Conservation (phyloP, 2,888 invertebrate species). For the Microctonus hyperodae region DNA sequence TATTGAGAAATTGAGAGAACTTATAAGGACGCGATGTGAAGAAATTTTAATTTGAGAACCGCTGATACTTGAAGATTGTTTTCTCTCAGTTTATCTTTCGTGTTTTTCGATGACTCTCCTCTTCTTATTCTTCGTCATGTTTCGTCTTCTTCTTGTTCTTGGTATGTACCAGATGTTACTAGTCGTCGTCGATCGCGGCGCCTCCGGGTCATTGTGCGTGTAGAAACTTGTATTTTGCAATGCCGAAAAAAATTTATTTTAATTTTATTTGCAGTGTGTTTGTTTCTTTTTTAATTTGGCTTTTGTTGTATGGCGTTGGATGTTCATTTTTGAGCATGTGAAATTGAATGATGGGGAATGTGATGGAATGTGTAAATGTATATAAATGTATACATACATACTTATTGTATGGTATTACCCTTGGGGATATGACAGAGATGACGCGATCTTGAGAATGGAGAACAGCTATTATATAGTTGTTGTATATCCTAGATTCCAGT, state of each 20-base stretch:
- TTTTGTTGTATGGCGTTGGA: background rate
- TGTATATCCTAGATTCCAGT: constrained; percentile 1
- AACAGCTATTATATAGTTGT: constrained; percentile 16
- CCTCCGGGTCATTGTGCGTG: constrained; percentile 20
- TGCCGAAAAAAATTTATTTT: background rate
- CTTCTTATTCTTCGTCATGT: background rate
- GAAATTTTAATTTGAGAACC: constrained; percentile 16
- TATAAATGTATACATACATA: no score
- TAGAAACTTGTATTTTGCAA: background rate
- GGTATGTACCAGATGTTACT: constrained; percentile 22
- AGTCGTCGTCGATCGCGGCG: constrained; percentile 21
- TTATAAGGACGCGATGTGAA: no score
- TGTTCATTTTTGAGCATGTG: background rate
- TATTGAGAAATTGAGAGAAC: background rate
- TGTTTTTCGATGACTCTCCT: background rate
- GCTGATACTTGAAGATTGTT: constrained; percentile 13
- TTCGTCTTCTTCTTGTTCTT: background rate
- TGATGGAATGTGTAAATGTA: constrained; percentile 6
- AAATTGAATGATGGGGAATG: background rate
- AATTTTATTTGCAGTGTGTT: background rate
- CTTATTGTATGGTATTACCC: constrained; percentile 14
- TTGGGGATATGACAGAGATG: constrained; percentile 12
- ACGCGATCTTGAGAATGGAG: constrained; percentile 20
- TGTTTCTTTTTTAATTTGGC: no score
- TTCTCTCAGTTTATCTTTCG: constrained; percentile 14